Percentiles rank a stretch among this genome's conserved stretches.
Evolutionary conservation across 2,797 vertebrate species (phyloP).

Genomic region (Melanotaenia maccullochi): DNA sequence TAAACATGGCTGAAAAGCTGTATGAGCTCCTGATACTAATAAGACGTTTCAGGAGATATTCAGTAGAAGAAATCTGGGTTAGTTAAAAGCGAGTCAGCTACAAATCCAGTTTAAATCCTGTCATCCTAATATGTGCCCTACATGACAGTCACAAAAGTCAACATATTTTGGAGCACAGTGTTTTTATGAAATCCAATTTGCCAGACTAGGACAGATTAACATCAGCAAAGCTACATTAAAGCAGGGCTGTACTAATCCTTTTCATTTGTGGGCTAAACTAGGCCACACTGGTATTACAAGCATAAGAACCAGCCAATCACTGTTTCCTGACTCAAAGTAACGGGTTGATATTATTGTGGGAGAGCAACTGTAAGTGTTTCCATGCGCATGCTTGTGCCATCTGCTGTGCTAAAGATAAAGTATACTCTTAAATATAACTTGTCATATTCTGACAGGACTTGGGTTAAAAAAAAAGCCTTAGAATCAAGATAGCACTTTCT

Average conservation of each 20-base stretch:
- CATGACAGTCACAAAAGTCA: slow-evolving; percentile 37
- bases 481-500: slow-evolving; percentile 27
- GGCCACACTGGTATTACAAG: slow-evolving; percentile 75
- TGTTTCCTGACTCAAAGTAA: slow-evolving; percentile 60
- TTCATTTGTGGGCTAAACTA: slow-evolving; percentile 75
- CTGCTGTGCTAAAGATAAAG: slow-evolving; percentile 53
- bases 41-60: background rate
- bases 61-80: background rate
- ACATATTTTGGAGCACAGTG: slow-evolving; percentile 52
- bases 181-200: slow-evolving; percentile 66
- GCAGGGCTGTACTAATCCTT: slow-evolving; percentile 67
- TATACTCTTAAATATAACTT: slow-evolving; percentile 37
- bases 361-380: slow-evolving; percentile 22
- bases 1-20: slow-evolving; percentile 6
- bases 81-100: background rate
- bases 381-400: slow-evolving; percentile 51
- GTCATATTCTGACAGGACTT: slow-evolving; percentile 28
- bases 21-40: background rate
- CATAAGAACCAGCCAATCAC: slow-evolving; percentile 73
- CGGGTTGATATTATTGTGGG: slow-evolving; percentile 36
- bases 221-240: slow-evolving; percentile 60
- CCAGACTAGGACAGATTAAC: slow-evolving; percentile 61
- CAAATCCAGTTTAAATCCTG: slow-evolving; percentile 45
- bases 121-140: slow-evolving; percentile 44
- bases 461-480: slow-evolving; percentile 14